phyloP scores from a whole-genome alignment of 2,888 invertebrate species.

The Amblyjoppa proteus region DNA sequence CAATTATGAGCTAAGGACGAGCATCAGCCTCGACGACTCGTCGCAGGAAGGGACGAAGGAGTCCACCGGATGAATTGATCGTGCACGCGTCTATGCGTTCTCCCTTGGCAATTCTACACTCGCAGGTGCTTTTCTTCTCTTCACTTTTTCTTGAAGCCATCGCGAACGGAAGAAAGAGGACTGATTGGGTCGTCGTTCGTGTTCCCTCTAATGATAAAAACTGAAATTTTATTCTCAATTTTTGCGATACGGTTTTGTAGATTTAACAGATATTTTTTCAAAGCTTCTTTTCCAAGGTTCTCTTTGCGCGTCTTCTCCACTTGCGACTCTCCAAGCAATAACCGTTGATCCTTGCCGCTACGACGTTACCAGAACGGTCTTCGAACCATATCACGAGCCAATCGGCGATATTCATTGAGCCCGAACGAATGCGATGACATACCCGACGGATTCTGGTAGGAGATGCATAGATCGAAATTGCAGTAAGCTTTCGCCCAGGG shows the following conservation, averaged over 20 bases:
- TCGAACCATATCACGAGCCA: slow-evolving; percentile 32
- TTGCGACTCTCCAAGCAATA: background rate
- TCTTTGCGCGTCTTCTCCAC: background rate
- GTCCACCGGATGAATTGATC: slow-evolving; percentile 19
- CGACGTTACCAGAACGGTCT: slow-evolving; percentile 27
- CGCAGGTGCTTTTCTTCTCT: background rate
- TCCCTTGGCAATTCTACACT: background rate
- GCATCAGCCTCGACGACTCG: slow-evolving; percentile 49
- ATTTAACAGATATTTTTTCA: background rate
- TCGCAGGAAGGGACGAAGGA: slow-evolving; percentile 20
- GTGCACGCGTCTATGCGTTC: slow-evolving; percentile 10
- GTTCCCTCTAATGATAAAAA: slow-evolving; percentile 48
- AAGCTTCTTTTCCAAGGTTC: too few species aligned
- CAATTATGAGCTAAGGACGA: slow-evolving; percentile 80
- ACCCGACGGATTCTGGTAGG: background rate
- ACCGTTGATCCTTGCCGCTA: background rate
- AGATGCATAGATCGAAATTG: background rate
- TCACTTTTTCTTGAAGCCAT: background rate
- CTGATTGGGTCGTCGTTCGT: slow-evolving; percentile 34
- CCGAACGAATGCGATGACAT: background rate
- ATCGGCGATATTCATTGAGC: background rate
- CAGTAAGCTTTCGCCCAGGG: background rate
- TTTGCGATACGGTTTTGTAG: background rate
- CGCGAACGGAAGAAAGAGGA: slow-evolving; percentile 22
- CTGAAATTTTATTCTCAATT: background rate